A percentile compares a stretch with the other conserved stretches of the same genome.
Evolutionary conservation across 1,140 invertebrate genomes (phyloP).

Genomic region (Argopecten irradians): DNA sequence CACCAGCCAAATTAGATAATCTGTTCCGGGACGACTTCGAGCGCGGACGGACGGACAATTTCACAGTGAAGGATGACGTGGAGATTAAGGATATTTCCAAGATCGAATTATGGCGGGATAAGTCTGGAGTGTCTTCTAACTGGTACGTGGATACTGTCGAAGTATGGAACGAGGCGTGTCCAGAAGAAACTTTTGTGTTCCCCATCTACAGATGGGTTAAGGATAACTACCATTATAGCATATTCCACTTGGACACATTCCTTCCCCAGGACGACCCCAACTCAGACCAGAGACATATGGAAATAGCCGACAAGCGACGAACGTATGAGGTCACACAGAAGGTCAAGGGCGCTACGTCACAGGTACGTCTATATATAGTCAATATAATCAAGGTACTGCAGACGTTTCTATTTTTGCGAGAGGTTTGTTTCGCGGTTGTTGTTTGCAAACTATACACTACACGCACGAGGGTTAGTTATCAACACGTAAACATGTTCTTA

Average conservation of each 20-base stretch:
- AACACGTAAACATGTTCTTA: too few species aligned
- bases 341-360: conserved; percentile 23
- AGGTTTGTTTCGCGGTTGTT: too few species aligned
- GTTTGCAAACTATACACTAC: too few species aligned
- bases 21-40: conserved; percentile 75
- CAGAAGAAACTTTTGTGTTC: conserved; percentile 67
- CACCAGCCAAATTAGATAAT: conserved; percentile 66
- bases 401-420: too few species aligned
- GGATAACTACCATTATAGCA: conserved; percentile 70
- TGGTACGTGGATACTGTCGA: conserved; percentile 77
- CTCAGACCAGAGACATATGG: conserved; percentile 58
- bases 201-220: conserved; percentile 78
- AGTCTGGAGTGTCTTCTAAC: conserved; percentile 69
- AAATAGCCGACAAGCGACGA: conserved; percentile 64
- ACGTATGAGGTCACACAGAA: conserved; percentile 60
- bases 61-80: conserved; percentile 46
- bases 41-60: conserved; percentile 70
- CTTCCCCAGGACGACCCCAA: conserved; percentile 71
- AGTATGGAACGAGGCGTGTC: conserved; percentile 65
- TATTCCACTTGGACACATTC: conserved; percentile 69
- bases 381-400: neutral
- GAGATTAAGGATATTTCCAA: conserved; percentile 30
- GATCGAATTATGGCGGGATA: conserved; percentile 76
- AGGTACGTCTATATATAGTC: conserved; percentile 36
- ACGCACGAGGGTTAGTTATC: too few species aligned